Conservation (phyloP, 1,140 invertebrate genomes). For the Aphis craccivora region DNA sequence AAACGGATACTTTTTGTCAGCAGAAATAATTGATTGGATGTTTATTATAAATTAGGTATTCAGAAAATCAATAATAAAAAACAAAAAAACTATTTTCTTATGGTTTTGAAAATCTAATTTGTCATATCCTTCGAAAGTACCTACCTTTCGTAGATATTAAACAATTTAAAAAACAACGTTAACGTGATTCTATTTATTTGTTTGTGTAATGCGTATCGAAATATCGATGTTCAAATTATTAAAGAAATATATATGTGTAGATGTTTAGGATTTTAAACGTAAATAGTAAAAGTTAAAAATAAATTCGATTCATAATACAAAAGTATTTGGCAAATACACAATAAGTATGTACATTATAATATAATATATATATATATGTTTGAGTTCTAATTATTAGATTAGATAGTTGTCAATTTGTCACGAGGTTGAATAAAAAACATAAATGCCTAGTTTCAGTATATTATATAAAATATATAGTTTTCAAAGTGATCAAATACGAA, state of each 20-base stretch:
- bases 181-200: background rate
- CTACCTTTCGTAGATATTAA: background rate
- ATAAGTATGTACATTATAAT: background rate
- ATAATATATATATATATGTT: background rate
- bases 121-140: background rate
- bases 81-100: too few relatives aligned
- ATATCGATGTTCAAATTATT: background rate
- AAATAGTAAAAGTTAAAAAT: background rate
- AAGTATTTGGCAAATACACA: background rate
- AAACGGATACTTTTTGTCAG: background rate
- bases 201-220: background rate
- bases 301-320: background rate
- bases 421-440: background rate
- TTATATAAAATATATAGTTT: background rate
- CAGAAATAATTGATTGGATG: background rate
- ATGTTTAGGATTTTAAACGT: background rate
- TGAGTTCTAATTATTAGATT: background rate
- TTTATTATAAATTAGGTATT: too few relatives aligned
- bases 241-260: background rate
- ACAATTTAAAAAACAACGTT: background rate
- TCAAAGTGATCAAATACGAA: background rate
- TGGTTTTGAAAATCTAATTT: background rate
- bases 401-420: background rate
- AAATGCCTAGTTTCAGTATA: background rate
- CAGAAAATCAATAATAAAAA: too few relatives aligned